A percentile compares a stretch with the other conserved stretches of the same genome.
Conservation (phyloP, 2,113 vertebrate genomes). For the Brachirus orientalis region DNA sequence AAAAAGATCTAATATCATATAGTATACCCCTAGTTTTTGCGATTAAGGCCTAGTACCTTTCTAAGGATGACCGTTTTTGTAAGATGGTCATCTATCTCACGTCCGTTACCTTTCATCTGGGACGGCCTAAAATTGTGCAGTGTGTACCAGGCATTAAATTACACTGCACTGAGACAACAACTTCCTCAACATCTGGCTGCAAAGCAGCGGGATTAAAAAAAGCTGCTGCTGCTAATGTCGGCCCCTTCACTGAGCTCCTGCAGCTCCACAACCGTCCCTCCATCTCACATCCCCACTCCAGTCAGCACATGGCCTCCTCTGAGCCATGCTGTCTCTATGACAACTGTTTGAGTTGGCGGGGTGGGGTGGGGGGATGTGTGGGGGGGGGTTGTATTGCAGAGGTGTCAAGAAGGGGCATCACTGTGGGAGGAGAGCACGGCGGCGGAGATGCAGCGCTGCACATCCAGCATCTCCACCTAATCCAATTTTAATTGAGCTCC, state of each 20-base stretch:
- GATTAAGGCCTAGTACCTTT: no score
- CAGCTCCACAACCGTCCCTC: slow-evolving; percentile 33
- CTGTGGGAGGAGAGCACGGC: slow-evolving; percentile 89
- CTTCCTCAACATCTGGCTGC: slow-evolving; percentile 67
- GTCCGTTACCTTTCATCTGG: no score
- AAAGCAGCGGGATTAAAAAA: slow-evolving; percentile 35
- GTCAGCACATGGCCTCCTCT: slow-evolving; percentile 58
- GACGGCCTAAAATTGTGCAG: not conserved
- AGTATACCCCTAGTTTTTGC: no score
- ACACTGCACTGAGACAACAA: slow-evolving; percentile 35
- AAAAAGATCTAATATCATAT: no score
- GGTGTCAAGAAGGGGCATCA: slow-evolving; percentile 94
- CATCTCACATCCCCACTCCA: slow-evolving; percentile 41
- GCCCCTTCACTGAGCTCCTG: slow-evolving; percentile 42
- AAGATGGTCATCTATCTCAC: no score
- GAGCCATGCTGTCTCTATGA: slow-evolving; percentile 90
- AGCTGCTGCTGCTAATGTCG: slow-evolving; percentile 13
- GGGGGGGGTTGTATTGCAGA: slow-evolving; percentile 87
- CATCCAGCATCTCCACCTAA: slow-evolving; percentile 96
- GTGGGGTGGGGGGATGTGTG: slow-evolving; percentile 80
- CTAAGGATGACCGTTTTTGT: no score
- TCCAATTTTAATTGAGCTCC: slow-evolving; percentile 99
- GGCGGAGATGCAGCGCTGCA: slow-evolving; percentile 88
- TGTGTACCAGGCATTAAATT: slow-evolving; percentile 38
- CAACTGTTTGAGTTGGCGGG: slow-evolving; percentile 93